A percentile compares a stretch with the other conserved stretches of the same genome.
Conservation (phyloP, 1,140 invertebrate species). For the Magallana gigas region DNA sequence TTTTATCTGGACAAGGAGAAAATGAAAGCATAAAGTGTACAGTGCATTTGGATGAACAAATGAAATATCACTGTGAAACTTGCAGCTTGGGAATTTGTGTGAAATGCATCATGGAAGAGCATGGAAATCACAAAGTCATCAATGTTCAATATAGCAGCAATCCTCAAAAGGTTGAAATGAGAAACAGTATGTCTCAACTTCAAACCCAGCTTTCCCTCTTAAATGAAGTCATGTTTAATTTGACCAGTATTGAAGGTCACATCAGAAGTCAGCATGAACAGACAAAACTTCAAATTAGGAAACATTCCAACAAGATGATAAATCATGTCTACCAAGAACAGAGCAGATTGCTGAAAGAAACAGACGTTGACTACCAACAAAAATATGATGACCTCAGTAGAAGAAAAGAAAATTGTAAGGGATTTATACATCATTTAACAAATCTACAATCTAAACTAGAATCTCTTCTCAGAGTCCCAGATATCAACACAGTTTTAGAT, state of each 20-base stretch:
- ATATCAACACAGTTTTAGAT: constrained; percentile 37
- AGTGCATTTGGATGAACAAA: constrained; percentile 51
- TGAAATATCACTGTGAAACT: constrained; percentile 52
- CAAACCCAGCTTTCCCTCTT: constrained; percentile 51
- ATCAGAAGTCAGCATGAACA: constrained; percentile 55
- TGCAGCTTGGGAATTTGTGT: constrained; percentile 56
- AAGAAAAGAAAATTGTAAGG: constrained; percentile 52
- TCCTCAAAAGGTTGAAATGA: constrained; percentile 11
- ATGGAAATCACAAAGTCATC: constrained; percentile 51
- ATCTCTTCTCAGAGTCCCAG: constrained; percentile 36
- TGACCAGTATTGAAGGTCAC: constrained; percentile 55
- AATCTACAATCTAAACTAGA: constrained; percentile 51
- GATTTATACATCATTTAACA: constrained; percentile 51
- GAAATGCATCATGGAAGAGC: constrained; percentile 52
- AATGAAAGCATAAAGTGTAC: constrained; percentile 26
- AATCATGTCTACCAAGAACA: constrained; percentile 48
- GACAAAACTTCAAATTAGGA: constrained; percentile 50
- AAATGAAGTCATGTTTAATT: constrained; percentile 54
- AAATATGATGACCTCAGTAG: constrained; percentile 39
- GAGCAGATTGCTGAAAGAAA: constrained; percentile 41
- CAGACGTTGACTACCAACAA: constrained; percentile 51
- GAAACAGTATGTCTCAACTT: constrained; percentile 42
- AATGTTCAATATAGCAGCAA: background rate
- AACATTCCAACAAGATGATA: constrained; percentile 46
- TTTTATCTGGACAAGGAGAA: background rate